Evolutionary conservation across 1,140 invertebrate genomes (phyloP).

Genomic region (Agrypnia vestita): DNA sequence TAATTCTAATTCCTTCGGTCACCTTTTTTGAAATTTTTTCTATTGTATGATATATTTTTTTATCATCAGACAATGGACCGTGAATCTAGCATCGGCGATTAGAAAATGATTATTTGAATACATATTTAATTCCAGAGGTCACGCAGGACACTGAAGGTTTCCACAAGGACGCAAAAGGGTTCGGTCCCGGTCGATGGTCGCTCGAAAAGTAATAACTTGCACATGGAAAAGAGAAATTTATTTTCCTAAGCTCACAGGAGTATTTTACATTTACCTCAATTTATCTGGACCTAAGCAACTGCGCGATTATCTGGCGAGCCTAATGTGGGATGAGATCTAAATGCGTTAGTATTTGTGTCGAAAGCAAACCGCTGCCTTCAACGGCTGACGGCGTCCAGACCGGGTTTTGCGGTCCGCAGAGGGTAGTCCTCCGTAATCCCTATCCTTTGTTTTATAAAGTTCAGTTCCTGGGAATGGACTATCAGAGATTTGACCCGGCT

Average conservation of each 20-base stretch:
- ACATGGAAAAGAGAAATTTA: neutral
- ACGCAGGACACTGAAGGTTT: conserved; percentile 28
- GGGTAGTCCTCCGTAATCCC: conserved; percentile 28
- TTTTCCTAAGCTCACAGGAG: no score
- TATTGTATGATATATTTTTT: no score
- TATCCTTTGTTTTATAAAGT: conserved; percentile 31
- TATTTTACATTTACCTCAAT: neutral
- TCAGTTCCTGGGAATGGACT: conserved; percentile 20
- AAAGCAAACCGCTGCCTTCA: neutral
- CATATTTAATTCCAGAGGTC: conserved; percentile 5
- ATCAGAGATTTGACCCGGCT: conserved; percentile 3
- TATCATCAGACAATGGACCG: no score
- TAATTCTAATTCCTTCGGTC: no score
- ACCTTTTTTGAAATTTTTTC: no score
- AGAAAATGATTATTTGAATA: neutral
- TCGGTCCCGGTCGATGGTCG: neutral
- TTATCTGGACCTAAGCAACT: neutral
- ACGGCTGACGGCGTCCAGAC: neutral
- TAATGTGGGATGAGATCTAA: neutral
- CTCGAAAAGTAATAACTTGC: neutral
- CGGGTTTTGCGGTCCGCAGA: conserved; percentile 17
- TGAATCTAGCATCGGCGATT: no score
- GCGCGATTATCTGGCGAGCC: neutral
- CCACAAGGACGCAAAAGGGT: conserved; percentile 6
- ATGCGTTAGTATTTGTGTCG: neutral